Conservation (phyloP, 1,140 invertebrate genomes). For the Papilio helenus region DNA sequence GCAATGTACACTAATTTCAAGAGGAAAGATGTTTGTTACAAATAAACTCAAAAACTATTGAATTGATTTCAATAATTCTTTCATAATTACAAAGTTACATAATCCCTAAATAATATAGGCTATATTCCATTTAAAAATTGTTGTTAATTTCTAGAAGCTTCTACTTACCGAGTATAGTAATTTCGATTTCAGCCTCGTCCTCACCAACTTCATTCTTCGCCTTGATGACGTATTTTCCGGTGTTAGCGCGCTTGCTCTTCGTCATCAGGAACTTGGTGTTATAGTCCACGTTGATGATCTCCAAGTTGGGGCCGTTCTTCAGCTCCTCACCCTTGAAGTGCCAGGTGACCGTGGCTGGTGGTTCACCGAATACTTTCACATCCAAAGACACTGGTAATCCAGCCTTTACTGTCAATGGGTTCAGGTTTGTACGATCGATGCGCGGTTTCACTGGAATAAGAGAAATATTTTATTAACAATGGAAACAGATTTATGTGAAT, state of each 20-base stretch:
- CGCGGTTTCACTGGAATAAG: constrained; percentile 91
- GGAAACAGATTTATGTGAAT: background rate
- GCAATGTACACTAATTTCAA: no score
- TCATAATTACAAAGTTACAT: no score
- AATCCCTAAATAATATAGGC: no score
- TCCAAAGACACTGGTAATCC: constrained; percentile 95
- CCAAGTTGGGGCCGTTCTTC: constrained; percentile 86
- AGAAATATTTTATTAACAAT: constrained; percentile 40
- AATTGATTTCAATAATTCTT: no score
- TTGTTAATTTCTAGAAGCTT: constrained; percentile 28
- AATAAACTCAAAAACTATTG: no score
- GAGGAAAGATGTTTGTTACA: no score
- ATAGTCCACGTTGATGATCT: constrained; percentile 94
- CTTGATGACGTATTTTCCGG: constrained; percentile 95
- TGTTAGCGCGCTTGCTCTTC: constrained; percentile 91
- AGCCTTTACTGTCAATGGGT: constrained; percentile 93
- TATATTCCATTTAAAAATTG: no score
- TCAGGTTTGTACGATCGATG: constrained; percentile 95
- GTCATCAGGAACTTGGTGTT: constrained; percentile 95
- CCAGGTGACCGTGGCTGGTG: constrained; percentile 96
- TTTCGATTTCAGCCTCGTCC: constrained; percentile 95
- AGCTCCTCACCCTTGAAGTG: constrained; percentile 90
- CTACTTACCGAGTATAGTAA: constrained; percentile 89
- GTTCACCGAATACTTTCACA: constrained; percentile 96
- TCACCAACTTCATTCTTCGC: constrained; percentile 97